Evolutionary conservation across 2,888 invertebrate genomes (phyloP), one percentile per base, ranked within the genome.

Genomic region (Cantharis lateralis): DNA sequence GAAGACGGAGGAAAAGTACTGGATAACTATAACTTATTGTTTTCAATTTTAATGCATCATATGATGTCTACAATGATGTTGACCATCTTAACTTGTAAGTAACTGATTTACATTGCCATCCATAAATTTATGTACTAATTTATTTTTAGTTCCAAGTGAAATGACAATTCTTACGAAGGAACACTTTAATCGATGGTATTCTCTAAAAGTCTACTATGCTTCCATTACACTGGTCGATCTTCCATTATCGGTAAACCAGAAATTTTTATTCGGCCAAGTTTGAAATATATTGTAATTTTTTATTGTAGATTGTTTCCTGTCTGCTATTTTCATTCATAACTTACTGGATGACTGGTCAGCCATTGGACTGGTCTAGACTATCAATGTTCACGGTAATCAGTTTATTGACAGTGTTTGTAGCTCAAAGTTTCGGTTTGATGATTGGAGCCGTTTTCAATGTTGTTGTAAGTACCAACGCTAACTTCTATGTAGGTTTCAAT

Each of bases 41-140:
- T 98, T 88, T 95, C 97, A 32, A 95, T 97, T 82, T 91, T 98
- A 77, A 95, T 98, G 91, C 98, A 98, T 88, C 95, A 97, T 84
- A 96, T 95, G 91, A 95, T 96, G 94, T 94, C 95, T 1, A 94
- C 95, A 0, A 96, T 96, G 95, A 96, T 96, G 96, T 89, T 96
- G 16, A 96, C 95, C 0, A 94, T 96, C 78, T 90, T 96, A 32
- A 96, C 95, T 11, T 96, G 96, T 96, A 89, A 91, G 94, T 91
- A 71, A 63, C 28, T 24, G n/a, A 32, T 63, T 48, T 5, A 48
- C 9, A 3, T 11, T 63, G 3, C 1, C 15, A 28, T 63, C n/a
- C 10, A 9, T 66, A 66, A 7, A 20, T 18, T 20, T 11, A 66
- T 2, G 3, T n/a, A n/a, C n/a, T 48, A n/a, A 48, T 18, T 3